Base-by-base conservation (phyloP, 2,113 vertebrate genomes). In the Willisornis vidua region DNA sequence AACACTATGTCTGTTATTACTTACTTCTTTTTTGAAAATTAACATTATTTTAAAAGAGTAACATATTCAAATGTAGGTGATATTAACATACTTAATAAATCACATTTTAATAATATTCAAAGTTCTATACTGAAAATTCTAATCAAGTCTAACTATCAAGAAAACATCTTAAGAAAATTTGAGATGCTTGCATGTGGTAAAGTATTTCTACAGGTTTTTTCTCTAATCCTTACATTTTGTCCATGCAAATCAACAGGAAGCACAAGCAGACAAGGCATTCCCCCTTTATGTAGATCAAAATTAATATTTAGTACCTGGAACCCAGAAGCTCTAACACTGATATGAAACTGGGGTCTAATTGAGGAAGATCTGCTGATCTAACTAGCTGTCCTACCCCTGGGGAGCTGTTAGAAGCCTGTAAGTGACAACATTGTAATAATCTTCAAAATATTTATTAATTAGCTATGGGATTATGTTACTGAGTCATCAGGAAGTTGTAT, bases 381-480 rank as follows among this genome's bases (percentile, higher is more conserved):
- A 88, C 61, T 68, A 81, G 63, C 71, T 93, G 68, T 71, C 80
- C 73, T 63, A n/a, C n/a, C n/a, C 37, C 62, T n/a, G 73, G n/a
- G 59, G 74, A 95, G 49, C 46, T 89, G 63, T 84, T 58, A 90
- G 71, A 93, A 95, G 45, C 35, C 55, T 67, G 0, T 33, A 77
- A 92, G 76, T 23, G 35, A 86, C 90, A 86, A 57, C 43, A 79
- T 18, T 4, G 1, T 81, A 87, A 79, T 62, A 59, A 29, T 85
- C 35, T 72, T 92, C 22, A 87, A 92, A 68, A 72, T 61, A 79
- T 89, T 79, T 94, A 94, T 95, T 94, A 92, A 93, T 85, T 95
- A 94, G 77, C 41, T 58, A 87, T 16, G 6, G 29, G 37, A 80
- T 75, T 81, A 78, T 16, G 7, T 79, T 91, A 81, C 29, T 51